These are phyloP conservation scores for Pimpla rufipes DNA, from an alignment of 2,888 invertebrate genomes.

Conservation along the genomic window DNA sequence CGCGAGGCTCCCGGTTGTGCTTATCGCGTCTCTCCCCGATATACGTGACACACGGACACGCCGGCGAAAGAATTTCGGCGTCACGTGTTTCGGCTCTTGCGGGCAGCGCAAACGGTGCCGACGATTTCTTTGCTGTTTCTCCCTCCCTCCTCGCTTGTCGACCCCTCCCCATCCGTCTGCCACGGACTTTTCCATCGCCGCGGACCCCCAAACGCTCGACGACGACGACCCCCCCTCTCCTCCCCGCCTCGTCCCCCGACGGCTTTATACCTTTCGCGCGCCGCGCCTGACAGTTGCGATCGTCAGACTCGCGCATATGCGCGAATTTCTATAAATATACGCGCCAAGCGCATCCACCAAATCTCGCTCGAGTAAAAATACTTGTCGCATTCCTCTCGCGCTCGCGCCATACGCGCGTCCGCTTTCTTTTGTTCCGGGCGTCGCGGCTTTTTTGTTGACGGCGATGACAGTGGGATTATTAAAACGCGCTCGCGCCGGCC, in stretches of 20 bases:
- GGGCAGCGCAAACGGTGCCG: not conserved
- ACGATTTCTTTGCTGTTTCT: conserved; percentile 11
- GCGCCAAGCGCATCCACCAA: not conserved
- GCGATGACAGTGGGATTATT: too few species aligned
- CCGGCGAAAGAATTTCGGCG: conserved; percentile 43
- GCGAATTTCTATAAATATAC: conserved; percentile 77
- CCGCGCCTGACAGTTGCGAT: conserved; percentile 67
- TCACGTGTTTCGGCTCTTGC: conserved; percentile 46
- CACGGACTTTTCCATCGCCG: conserved; percentile 15
- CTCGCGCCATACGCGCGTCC: not conserved
- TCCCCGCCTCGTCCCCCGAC: not conserved
- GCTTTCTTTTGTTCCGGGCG: conserved; percentile 21
- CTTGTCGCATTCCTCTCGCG: conserved; percentile 52
- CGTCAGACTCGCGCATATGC: conserved; percentile 46
- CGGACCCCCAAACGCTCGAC: not conserved
- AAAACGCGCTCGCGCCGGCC: not conserved
- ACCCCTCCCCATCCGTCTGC: not conserved
- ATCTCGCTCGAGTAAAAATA: conserved; percentile 59
- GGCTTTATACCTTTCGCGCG: conserved; percentile 41
- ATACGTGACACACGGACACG: too few species aligned
- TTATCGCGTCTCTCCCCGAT: not conserved
- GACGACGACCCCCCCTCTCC: not conserved
- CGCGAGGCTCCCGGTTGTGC: not conserved
- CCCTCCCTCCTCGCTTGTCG: not conserved
- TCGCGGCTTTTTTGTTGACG: not conserved